Base-by-base conservation (phyloP, 2,113 vertebrate species). In the Xiphias gladius region DNA sequence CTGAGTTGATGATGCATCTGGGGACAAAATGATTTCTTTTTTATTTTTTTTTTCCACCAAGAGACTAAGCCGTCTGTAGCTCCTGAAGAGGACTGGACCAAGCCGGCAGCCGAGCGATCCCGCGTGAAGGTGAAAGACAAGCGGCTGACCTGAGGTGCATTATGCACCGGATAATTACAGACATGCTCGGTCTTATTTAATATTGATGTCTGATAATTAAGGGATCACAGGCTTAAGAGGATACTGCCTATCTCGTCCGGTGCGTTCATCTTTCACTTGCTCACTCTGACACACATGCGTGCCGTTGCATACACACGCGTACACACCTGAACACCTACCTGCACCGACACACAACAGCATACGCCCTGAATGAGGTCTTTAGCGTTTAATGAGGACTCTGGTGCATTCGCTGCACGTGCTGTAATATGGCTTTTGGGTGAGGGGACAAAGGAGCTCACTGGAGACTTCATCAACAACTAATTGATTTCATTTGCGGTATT, bases 381-480 rank as follows among this genome's bases (percentile, higher is more conserved):
- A 79, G 26, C 16, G 66, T 54, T 55, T 91, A 92, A 90, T 86
- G 83, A 85, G 69, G 86, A 84, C 86, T 80, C 87, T 71, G 48
- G 85, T 86, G 80, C 82, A 86, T 82, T 86, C 68, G 24, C 72
- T 35, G 76, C 48, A 55, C 14, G 2, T 16, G 71, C 79, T 58
- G 76, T 79, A 76, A 80, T 79, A 48, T 32, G 67, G 39, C 63
- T 39, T 84, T 84, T 59, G 28, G 32, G 37, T 48, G 30, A 65
- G 7, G 22, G 61, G 58, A 67, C 50, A 78, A 82, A 70, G 73
- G 66, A 67, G 76, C 77, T 79, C 83, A 82, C 91, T 48, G 35
- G 85, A 92, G 91, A 91, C 92, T 86, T 92, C 80, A 93, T 93
- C 93, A 93, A 79, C 69, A 37, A 50, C 88, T 91, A 93, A 93